Evolutionary conservation across 2,888 invertebrate species (phyloP).

Genomic region (Anticlea derivata): DNA sequence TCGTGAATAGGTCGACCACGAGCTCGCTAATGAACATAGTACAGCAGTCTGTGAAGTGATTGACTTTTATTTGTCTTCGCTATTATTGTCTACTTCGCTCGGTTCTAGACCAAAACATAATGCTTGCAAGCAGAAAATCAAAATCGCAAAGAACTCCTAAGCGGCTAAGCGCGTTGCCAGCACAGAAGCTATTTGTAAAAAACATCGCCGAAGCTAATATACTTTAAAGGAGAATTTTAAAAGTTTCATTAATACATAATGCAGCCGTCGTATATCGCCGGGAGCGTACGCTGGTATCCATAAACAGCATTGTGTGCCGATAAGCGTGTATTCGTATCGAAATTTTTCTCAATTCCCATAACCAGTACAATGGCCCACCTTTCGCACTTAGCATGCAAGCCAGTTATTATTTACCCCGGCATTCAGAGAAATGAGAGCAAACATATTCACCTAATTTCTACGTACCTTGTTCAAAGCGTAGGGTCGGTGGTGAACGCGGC

Average conservation of each 20-base stretch:
- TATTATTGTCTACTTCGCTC: conserved; percentile 15
- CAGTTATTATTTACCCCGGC: conserved; percentile 49
- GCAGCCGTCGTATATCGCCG: conserved; percentile 42
- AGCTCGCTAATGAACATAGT: conserved; percentile 27
- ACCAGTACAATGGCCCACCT: conserved; percentile 22
- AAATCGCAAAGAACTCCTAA: conserved; percentile 24
- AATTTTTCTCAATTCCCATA: conserved; percentile 40
- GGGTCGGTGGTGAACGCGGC: conserved; percentile 72
- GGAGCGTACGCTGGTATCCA: conserved; percentile 41
- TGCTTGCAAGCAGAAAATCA: conserved; percentile 30
- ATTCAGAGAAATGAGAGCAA: conserved; percentile 33
- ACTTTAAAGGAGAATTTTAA: conserved; percentile 36
- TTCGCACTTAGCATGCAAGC: conserved; percentile 41
- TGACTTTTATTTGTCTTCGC: conserved; percentile 28
- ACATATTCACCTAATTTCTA: conserved; percentile 31
- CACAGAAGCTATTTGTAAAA: conserved; percentile 31
- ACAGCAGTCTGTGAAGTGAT: conserved; percentile 14
- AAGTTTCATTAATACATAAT: conserved; percentile 45
- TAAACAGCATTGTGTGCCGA: conserved; percentile 47
- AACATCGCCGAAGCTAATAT: conserved; percentile 12
- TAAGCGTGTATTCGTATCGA: conserved; percentile 37
- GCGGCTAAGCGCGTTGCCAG: conserved; percentile 40
- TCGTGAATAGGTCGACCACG: conserved; percentile 46
- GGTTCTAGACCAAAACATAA: conserved; percentile 18
- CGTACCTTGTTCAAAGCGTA: conserved; percentile 73